Evolutionary conservation across 1,140 invertebrate species (phyloP).

Genomic region (Luehdorfia chinensis): DNA sequence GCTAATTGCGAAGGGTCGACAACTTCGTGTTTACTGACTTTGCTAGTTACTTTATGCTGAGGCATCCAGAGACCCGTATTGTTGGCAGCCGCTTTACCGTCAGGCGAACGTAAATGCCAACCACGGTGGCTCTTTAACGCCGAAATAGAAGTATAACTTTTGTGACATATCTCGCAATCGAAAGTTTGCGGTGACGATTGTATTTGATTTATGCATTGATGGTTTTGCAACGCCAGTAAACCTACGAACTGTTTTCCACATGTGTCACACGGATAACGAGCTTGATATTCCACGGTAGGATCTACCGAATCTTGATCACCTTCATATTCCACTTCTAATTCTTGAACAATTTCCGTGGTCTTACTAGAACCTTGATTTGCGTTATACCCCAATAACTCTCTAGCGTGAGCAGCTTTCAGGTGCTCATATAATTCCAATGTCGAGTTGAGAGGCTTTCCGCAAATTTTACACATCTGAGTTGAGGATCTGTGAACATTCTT

Average conservation of each 20-base stretch:
- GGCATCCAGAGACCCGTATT: slow-evolving; percentile 75
- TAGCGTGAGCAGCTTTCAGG: slow-evolving; percentile 65
- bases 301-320: slow-evolving; percentile 46
- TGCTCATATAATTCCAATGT: slow-evolving; percentile 71
- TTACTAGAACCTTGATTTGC: slow-evolving; percentile 60
- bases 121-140: slow-evolving; percentile 79
- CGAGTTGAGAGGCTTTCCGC: slow-evolving; percentile 68
- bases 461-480: slow-evolving; percentile 72
- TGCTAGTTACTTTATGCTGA: slow-evolving; percentile 72
- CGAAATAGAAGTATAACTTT: slow-evolving; percentile 77
- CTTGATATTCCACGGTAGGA: slow-evolving; percentile 62
- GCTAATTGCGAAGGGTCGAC: slow-evolving; percentile 43
- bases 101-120: slow-evolving; percentile 78
- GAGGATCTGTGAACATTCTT: slow-evolving; percentile 72
- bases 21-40: slow-evolving; percentile 73
- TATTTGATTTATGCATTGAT: slow-evolving; percentile 60
- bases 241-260: slow-evolving; percentile 73
- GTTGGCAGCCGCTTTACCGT: slow-evolving; percentile 74
- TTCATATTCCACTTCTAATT: slow-evolving; percentile 59
- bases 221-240: slow-evolving; percentile 67
- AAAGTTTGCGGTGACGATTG: slow-evolving; percentile 60
- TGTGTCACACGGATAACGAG: slow-evolving; percentile 66
- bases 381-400: slow-evolving; percentile 71
- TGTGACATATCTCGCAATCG: slow-evolving; percentile 79
- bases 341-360: slow-evolving; percentile 44